These are phyloP conservation scores for Holcopasites calliopsidis DNA, from an alignment of 1,140 invertebrate genomes.

Conservation along the genomic window DNA sequence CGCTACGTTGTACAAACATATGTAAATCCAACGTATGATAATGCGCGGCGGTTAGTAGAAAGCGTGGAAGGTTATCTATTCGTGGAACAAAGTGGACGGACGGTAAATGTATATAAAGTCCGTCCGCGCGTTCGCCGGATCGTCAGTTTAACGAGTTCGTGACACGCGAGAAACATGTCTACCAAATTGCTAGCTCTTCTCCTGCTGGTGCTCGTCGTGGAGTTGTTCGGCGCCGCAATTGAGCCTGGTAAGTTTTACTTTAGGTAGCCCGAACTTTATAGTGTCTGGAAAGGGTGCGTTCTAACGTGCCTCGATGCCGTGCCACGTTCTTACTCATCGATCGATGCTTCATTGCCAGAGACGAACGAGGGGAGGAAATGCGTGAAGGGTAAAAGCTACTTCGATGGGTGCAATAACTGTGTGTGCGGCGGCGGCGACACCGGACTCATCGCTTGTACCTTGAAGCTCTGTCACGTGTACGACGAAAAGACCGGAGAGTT, in stretches of 20 bases:
- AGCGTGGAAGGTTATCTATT: background rate
- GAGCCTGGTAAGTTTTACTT: background rate
- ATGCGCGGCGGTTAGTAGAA: no score
- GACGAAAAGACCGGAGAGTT: background rate
- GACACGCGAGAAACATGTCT: background rate
- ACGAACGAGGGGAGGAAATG: background rate
- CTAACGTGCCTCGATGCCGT: no score
- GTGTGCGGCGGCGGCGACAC: background rate
- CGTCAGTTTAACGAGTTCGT: background rate
- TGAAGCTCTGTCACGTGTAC: no score
- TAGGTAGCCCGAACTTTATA: background rate
- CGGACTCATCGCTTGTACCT: background rate
- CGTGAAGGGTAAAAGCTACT: background rate
- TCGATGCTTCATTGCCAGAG: no score
- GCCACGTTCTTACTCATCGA: no score
- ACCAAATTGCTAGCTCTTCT: background rate
- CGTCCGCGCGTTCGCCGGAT: background rate
- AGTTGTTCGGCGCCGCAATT: background rate
- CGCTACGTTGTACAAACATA: no score
- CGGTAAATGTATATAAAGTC: background rate
- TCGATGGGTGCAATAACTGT: background rate
- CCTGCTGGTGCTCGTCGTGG: background rate
- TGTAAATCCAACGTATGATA: no score
- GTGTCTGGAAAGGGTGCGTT: no score
- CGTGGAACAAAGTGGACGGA: background rate